These are phyloP conservation scores for Crocodylus rhombifer DNA, from an alignment of 2,797 vertebrate species.

Conservation along the genomic window DNA sequence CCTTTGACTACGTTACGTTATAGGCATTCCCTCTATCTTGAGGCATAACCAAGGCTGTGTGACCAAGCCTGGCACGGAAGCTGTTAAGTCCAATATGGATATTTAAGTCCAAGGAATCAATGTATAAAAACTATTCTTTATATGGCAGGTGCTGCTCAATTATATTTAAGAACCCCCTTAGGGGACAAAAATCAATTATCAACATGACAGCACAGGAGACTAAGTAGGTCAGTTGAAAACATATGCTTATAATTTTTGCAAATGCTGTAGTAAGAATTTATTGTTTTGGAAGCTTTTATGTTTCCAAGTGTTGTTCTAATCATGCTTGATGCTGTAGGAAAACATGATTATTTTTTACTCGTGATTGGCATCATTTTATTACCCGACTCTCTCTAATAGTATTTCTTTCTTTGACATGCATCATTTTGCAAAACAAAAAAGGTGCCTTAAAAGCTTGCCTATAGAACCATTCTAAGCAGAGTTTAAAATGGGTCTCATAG, in stretches of 20 bases:
- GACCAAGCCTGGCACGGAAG: neutral
- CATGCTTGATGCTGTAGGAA: neutral
- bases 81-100: conserved; percentile 3
- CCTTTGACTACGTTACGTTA: neutral
- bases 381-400: fast-evolving
- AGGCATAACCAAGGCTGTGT: neutral
- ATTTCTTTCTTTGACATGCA: neutral
- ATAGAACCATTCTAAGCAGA: neutral
- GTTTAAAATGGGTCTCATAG: fast-evolving
- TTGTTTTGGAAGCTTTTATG: conserved; percentile 2
- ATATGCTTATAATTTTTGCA: conserved; percentile 37
- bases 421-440: neutral
- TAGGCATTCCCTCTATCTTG: neutral
- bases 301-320: neutral
- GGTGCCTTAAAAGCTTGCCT: neutral
- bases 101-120: conserved; percentile 18
- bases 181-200: conserved; percentile 83
- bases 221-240: conserved; percentile 81
- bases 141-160: conserved; percentile 77
- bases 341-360: fast-evolving
- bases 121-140: conserved; percentile 34
- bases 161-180: conserved; percentile 75
- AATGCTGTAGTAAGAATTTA: conserved; percentile 22
- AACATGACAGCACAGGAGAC: conserved; percentile 49
- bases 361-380: fast-evolving